Evolutionary conservation across 2,888 invertebrate genomes (phyloP).

Genomic region (Athalia circularis): DNA sequence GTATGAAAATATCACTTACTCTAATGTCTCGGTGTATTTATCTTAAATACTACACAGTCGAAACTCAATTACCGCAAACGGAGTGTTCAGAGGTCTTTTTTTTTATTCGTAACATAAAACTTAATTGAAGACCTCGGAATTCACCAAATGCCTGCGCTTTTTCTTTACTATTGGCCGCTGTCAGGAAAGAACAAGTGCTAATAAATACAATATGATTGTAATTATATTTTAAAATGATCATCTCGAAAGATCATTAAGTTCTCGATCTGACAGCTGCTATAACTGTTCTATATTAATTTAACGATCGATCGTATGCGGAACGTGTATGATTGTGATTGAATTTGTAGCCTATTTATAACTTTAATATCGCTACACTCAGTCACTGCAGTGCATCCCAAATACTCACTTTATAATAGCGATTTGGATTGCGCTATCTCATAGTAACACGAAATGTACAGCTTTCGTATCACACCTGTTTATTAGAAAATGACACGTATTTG

Average conservation of each 20-base stretch:
- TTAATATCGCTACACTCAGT: conserved; percentile 33
- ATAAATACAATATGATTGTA: too few species aligned
- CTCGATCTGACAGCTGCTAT: conserved; percentile 26
- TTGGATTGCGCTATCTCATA: conserved; percentile 12
- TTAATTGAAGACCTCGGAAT: conserved; percentile 5
- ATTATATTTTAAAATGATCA: too few species aligned
- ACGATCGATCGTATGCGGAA: conserved; percentile 22
- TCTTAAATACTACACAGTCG: conserved; percentile 4
- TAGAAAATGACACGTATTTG: neutral
- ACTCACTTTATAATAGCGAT: conserved; percentile 20
- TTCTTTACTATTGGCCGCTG: neutral
- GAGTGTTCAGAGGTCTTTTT: conserved; percentile 20
- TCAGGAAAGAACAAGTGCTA: neutral
- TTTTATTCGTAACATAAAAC: neutral
- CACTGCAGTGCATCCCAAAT: conserved; percentile 32
- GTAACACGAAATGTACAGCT: conserved; percentile 7
- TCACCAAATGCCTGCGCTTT: conserved; percentile 17
- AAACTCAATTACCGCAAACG: conserved; percentile 6
- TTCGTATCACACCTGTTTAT: neutral
- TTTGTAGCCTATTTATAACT: conserved; percentile 15
- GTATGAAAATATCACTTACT: conserved; percentile 69
- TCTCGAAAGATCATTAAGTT: neutral
- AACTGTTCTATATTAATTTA: conserved; percentile 22
- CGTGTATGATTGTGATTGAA: conserved; percentile 31
- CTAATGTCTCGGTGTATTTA: conserved; percentile 62